Base-by-base conservation (phyloP, 1,140 invertebrate species). In the Lucilia sericata region DNA sequence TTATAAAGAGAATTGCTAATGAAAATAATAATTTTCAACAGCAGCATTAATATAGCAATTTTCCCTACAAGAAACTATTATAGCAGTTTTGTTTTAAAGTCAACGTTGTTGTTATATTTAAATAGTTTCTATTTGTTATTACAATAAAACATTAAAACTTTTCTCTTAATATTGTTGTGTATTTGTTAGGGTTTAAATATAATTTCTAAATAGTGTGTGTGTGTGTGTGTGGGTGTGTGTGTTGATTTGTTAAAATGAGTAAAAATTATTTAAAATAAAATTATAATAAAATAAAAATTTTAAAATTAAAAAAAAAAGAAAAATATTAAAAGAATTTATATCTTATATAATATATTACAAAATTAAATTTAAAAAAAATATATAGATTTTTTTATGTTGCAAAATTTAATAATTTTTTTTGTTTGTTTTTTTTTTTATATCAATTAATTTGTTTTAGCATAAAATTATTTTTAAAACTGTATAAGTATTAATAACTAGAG, bases 401-500 rank as follows among this genome's bases (percentile, higher is more conserved):
- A 30, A 34, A 36, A n/a, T 78, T 75, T 75, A 30, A 30, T 36
- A 5, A 36, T 78, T 47, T 47, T 78, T 78, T 25, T 84, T 19
- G 65, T 17, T 60, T 84, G 30, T 34, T 36, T 21, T 82, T 74
- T 65, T 65, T 65, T 81, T 81, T 84, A n/a, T 10, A 21, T 70
- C 21, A 70, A 70, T 70, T 70, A 70, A 21, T 70, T 42, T 80
- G 34, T 42, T 81, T 55, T 81, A 76, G 47, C 83, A 60, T 85
- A 36, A 74, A 76, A 85, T 75, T 55, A 84, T 30, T 70, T 55
- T 75, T 55, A 84, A 47, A 81, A 74, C 42, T 83, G 21, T 49
- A 84, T 74, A 49, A 80, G 74, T 84, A 84, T 87, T 85, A 84
- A 84, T 87, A 85, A 84, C 86, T 86, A 87, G n/a, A 25, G 65